Conservation (phyloP, 2,888 invertebrate species). For the Stenolophus ochropezus region DNA sequence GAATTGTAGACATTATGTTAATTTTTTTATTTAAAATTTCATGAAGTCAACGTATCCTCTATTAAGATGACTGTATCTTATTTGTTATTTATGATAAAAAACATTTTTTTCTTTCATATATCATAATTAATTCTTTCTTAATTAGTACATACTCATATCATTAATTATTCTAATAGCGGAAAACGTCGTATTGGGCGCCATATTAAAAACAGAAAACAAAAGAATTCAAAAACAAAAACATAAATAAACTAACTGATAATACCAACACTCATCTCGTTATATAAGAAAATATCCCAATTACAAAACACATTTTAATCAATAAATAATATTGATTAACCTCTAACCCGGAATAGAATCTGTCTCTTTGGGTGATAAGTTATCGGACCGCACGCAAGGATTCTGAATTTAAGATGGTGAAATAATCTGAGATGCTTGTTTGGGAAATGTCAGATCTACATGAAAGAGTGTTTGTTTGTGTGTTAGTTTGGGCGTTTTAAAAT, state of each 20-base stretch:
- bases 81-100: no score
- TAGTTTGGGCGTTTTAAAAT: background rate
- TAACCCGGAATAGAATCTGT: constrained; percentile 27
- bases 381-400: background rate
- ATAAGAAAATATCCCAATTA: constrained; percentile 28
- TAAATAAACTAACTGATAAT: constrained; percentile 5
- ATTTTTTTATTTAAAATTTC: no score
- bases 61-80: no score
- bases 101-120: background rate
- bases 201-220: constrained; percentile 2
- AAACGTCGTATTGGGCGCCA: background rate
- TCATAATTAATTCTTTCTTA: background rate
- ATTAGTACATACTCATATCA: background rate
- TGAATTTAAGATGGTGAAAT: background rate
- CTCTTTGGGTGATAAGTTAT: background rate
- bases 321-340: constrained; percentile 46
- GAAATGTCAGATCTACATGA: background rate
- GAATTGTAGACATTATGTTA: no score
- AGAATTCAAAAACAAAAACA: constrained; percentile 7
- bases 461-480: background rate
- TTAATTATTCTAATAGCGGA: background rate
- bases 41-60: no score
- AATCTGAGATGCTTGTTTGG: background rate
- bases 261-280: background rate
- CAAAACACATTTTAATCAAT: constrained; percentile 50